Evolutionary conservation across 2,797 vertebrate species (phyloP), one percentile per base, ranked within the genome.

Genomic region (Chelon auratus): DNA sequence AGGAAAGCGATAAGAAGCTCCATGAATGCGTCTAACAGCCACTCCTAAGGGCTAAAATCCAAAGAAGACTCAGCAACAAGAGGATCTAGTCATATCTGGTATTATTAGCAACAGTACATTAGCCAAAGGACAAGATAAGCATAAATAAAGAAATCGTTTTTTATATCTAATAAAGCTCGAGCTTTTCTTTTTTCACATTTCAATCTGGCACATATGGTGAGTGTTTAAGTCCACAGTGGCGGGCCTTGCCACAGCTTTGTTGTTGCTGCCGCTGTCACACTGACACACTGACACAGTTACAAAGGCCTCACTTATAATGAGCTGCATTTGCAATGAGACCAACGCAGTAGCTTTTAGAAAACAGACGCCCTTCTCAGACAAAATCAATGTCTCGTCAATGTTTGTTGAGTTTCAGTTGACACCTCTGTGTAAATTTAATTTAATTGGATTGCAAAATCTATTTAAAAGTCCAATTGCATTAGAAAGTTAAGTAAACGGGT

Each of bases 1-100:
- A 83, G 82, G 75, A 84, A 40, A 42, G 91, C 7, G 95, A 97
- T 97, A 97, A 96, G 95, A 80, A 85, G 68, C 91, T 91, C 87
- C 90, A 93, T 91, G 94, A 94, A 94, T 94, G 93, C 90, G 94
- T 65, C 69, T 58, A 63, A 22, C 42, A 76, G 76, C 75, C 55
- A 26, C 82, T 68, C 65, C 63, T 67, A 17, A 70, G 54, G 74
- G 68, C 67, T 69, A 10, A 61, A 36, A 74, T 71, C 20, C 79
- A 75, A 65, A 83, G 58, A 75, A 55, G 70, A 53, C 50, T 67
- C 53, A n/a, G 75, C 24, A 80, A 74, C 74, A 80, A 1, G 6
- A 82, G 42, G 64, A 72, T 50, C 53, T n/a, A 9, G n/a, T 57
- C 17, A 14, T 72, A 72, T 70, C 30, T 33, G 17, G 17, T 63